Percentiles rank a stretch among this genome's conserved stretches.
Evolutionary conservation across 2,888 invertebrate genomes (phyloP).

Genomic region (Tubiluchus corallicola): DNA sequence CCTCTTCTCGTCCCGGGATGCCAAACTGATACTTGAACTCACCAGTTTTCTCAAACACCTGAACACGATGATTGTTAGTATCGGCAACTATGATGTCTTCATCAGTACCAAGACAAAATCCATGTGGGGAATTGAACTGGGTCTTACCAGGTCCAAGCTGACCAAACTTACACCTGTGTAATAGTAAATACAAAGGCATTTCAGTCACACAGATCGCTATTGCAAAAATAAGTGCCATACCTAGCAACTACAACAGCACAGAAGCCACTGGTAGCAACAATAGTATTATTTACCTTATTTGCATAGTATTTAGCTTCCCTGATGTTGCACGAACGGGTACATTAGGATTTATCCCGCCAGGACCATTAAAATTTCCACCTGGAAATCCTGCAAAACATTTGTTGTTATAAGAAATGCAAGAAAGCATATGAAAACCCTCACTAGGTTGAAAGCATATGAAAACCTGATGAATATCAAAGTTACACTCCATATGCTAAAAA

Average conservation of each 20-base stretch:
- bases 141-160: conserved; percentile 77
- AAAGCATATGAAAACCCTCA: too few species aligned
- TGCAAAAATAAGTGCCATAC: not conserved
- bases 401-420: too few species aligned
- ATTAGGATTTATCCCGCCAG: not conserved
- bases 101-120: conserved; percentile 81
- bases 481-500: too few species aligned
- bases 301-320: conserved; percentile 30
- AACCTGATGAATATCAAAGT: too few species aligned
- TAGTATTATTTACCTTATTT: conserved; percentile 32
- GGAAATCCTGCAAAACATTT: too few species aligned
- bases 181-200: not conserved
- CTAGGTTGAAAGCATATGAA: too few species aligned
- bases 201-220: not conserved
- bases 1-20: conserved; percentile 81
- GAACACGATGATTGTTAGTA: conserved; percentile 11
- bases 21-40: conserved; percentile 75
- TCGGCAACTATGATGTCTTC: conserved; percentile 87
- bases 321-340: conserved; percentile 13
- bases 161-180: conserved; percentile 58
- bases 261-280: too few species aligned
- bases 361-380: too few species aligned
- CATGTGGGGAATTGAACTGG: conserved; percentile 91
- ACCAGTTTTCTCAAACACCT: conserved; percentile 85
- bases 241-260: not conserved